Base-by-base conservation (phyloP, 2,888 invertebrate species). In the Bembecia ichneumoniformis region DNA sequence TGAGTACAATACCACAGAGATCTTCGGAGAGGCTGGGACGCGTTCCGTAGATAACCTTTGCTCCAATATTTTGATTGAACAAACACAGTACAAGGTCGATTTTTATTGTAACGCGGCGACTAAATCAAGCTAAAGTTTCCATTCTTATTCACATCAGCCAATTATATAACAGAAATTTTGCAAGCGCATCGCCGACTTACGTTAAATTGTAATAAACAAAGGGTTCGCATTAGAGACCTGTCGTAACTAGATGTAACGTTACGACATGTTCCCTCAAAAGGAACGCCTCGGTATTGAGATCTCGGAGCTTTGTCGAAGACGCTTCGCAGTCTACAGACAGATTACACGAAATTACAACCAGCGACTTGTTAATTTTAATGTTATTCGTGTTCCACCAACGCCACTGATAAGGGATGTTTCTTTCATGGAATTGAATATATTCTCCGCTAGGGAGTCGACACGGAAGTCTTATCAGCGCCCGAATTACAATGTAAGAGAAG, bases 1-100 rank as follows among this genome's bases (percentile, higher is more conserved):
- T 53, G 43, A 65, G 58, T 63, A 76, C 72, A 74, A 74, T 71
- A 58, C 64, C 51, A 64, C 51, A 15, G 54, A 55, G 59, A 59
- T 62, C 63, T 56, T 51, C 49, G 55, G 49, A 52, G 58, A 50
- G 55, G 58, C 44, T 9, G 55, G 60, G 17, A 15, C 59, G 54
- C 52, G 55, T 57, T 63, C 58, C 64, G 53, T 52, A 67, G 67
- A 74, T 81, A 82, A 84, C 81, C 82, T 82, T 77, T 81, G 70
- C 55, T 69, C 72, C 74, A 74, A 78, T 82, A 77, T 78, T 82
- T 74, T 76, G 77, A 81, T 78, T 77, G 74, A 76, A 77, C 66
- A 66, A 68, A 71, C 73, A 74, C 61, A 59, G 64, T 28, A 28
- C 76, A 79, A 83, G 82, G 83, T 71, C 75, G 68, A 53, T 57